phyloP scores from a whole-genome alignment of 1,140 invertebrate species.

The Drosophila ironensis region DNA sequence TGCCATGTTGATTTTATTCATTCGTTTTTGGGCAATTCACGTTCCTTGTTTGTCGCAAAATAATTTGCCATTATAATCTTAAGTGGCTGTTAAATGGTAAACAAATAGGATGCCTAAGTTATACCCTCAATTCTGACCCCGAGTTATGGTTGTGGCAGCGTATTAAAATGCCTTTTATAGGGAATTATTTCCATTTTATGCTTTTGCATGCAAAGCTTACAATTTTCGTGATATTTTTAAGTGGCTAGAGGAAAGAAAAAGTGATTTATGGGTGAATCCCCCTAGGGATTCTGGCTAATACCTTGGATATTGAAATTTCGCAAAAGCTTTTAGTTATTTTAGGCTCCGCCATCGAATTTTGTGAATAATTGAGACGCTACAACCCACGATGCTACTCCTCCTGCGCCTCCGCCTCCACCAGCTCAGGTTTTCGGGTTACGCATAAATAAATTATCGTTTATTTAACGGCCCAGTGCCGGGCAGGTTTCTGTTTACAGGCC shows the following conservation, averaged over 20 bases:
- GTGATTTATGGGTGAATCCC: constrained; percentile 22
- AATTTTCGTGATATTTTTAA: constrained; percentile 29
- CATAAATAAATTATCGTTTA: constrained; percentile 54
- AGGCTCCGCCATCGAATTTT: constrained; percentile 4
- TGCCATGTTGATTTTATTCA: neutral
- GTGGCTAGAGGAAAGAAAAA: constrained; percentile 5
- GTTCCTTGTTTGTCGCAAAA: constrained; percentile 7
- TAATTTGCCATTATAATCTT: constrained; percentile 14
- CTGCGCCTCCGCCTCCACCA: neutral
- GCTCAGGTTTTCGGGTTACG: constrained; percentile 5
- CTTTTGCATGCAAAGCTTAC: constrained; percentile 13
- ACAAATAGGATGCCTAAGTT: constrained; percentile 14
- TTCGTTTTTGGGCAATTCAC: neutral
- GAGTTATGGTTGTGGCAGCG: neutral
- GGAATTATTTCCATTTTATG: constrained; percentile 18
- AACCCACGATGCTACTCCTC: neutral
- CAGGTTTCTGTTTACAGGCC: constrained; percentile 28
- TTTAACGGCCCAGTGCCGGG: constrained; percentile 10
- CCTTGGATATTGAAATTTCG: constrained; percentile 18
- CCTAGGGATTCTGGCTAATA: constrained; percentile 2
- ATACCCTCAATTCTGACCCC: constrained; percentile 3
- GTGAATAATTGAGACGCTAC: constrained; percentile 12
- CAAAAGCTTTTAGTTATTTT: constrained; percentile 2
- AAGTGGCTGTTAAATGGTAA: constrained; percentile 17
- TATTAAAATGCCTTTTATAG: constrained; percentile 15